These are phyloP conservation scores for Simalia tracyae DNA, from an alignment of 2,797 vertebrate genomes.

Conservation along the genomic window DNA sequence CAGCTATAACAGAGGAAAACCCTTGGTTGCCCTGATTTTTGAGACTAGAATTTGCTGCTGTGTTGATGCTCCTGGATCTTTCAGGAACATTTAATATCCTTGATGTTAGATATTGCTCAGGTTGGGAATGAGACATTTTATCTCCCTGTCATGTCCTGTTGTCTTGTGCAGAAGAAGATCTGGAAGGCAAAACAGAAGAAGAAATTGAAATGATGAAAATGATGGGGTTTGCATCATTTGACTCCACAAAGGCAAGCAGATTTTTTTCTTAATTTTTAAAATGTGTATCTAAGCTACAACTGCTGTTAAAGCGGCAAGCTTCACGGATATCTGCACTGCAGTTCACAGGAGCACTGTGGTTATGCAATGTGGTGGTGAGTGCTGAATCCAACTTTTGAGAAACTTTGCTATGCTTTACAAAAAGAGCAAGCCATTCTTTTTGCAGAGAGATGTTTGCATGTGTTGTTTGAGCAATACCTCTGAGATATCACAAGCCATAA, in stretches of 20 bases:
- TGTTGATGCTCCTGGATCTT: background rate
- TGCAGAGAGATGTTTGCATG: too few species aligned
- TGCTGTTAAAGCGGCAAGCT: too few species aligned
- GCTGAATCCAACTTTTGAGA: background rate
- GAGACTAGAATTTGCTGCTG: background rate
- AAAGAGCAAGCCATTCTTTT: background rate
- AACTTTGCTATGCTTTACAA: background rate
- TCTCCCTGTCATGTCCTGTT: accelerated
- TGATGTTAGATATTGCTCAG: background rate
- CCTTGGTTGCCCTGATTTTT: background rate
- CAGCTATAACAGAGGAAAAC: background rate
- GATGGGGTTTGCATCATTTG: conserved; percentile 91
- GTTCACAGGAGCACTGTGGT: background rate
- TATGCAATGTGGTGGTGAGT: background rate
- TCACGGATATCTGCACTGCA: background rate
- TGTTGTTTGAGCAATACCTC: background rate
- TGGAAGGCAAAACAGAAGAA: conserved; percentile 94
- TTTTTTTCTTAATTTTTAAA: background rate
- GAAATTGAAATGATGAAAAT: conserved; percentile 98
- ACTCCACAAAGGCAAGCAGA: conserved; percentile 86
- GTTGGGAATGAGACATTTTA: background rate
- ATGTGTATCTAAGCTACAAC: background rate
- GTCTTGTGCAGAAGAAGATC: conserved; percentile 83
- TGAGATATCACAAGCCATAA: background rate
- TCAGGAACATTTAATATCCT: background rate